Evolutionary conservation across 2,113 vertebrate genomes (phyloP), one percentile per base, ranked within the genome.

Genomic region (Scatophagus argus): DNA sequence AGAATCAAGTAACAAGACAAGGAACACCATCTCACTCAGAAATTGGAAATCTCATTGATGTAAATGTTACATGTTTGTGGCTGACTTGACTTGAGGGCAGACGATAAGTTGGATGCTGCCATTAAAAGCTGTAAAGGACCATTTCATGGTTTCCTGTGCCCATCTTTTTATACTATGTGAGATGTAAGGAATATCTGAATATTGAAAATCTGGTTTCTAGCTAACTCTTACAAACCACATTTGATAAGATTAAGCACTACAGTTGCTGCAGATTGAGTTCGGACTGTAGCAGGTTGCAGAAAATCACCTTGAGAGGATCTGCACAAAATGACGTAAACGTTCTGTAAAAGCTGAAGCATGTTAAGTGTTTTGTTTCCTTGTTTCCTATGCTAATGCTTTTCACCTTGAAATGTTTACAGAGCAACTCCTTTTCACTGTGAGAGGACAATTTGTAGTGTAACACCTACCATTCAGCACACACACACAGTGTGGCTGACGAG

Each of bases 381-480:
- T n/a, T n/a, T n/a, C n/a, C n/a, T n/a, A 51, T 32, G 19, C 23
- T 74, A 60, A 88, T 47, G 66, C 31, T 74, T 81, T 82, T 78
- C 64, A 72, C 83, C 39, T 78, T 67, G 38, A 81, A 32, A 56
- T 6, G 23, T 73, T 82, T n/a, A 81, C 66, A 79, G 23, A 77
- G 68, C 31, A 14, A 25, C 29, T 84, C 51, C 25, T 74, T 62
- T 66, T 71, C 16, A 47, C 38, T 66, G 6, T 6, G 46, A 81
- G 55, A 71, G 61, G 25, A 63, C 43, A 61, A 76, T 90, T 88
- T 89, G 65, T 84, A 47, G 49, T 17, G 16, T 49, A 39, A 51
- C 64, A 71, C 64, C 32, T 67, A 31, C 38, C 38, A 79, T 80
- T 88, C 80, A 85, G n/a, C 82, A 77, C 68, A n/a, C 82, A 77